Conservation (phyloP, 2,888 invertebrate genomes). For the Eupeodes latifasciatus region DNA sequence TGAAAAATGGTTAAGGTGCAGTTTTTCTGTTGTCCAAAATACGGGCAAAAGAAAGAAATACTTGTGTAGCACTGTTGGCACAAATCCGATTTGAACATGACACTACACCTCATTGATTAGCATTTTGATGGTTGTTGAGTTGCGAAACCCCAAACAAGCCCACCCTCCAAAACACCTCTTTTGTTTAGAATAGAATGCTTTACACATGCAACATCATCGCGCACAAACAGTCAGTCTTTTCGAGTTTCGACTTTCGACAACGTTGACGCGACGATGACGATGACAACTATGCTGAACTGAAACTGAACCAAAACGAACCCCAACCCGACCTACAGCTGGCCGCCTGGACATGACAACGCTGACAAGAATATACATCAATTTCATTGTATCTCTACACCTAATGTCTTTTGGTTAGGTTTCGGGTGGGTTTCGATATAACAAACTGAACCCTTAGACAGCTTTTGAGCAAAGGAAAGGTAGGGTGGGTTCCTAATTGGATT, state of each 20-base stretch:
- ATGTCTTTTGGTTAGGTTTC: constrained; percentile 51
- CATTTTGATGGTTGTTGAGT: constrained; percentile 68
- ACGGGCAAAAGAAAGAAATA: constrained; percentile 12
- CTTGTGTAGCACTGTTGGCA: constrained; percentile 40
- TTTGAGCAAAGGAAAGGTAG: neutral
- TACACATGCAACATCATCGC: neutral
- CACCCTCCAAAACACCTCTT: neutral
- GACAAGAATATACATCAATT: neutral
- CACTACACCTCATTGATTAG: constrained; percentile 74
- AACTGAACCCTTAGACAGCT: neutral
- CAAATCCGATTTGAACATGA: constrained; percentile 76
- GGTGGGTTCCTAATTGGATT: constrained; percentile 74
- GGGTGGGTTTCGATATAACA: constrained; percentile 13
- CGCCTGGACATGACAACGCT: neutral
- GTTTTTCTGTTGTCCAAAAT: constrained; percentile 7
- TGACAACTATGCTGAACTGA: neutral
- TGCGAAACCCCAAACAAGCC: constrained; percentile 2
- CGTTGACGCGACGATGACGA: too few relatives aligned
- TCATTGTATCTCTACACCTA: neutral
- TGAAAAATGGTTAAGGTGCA: constrained; percentile 31
- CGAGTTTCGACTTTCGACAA: neutral
- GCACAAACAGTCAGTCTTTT: constrained; percentile 8
- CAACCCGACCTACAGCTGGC: neutral
- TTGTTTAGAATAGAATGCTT: neutral
- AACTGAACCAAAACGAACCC: too few relatives aligned